These are phyloP conservation scores for Germaria angustata DNA, from an alignment of 2,888 invertebrate genomes.

Conservation along the genomic window DNA sequence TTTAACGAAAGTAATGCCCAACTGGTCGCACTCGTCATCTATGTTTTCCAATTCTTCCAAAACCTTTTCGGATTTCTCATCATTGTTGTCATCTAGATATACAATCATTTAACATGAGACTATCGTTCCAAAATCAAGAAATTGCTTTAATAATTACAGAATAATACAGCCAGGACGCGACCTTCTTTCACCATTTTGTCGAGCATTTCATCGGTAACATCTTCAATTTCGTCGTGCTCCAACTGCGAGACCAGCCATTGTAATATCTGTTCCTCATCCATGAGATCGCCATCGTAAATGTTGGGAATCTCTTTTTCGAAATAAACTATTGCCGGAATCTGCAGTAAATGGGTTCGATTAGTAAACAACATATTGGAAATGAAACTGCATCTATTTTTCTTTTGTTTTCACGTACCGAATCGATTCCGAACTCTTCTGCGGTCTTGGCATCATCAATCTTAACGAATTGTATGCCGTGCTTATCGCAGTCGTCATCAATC, in stretches of 20 bases:
- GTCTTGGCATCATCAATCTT: slow-evolving; percentile 93
- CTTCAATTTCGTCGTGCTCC: slow-evolving; percentile 96
- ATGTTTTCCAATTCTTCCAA: slow-evolving; percentile 95
- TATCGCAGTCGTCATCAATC: slow-evolving; percentile 96
- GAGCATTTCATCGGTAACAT: slow-evolving; percentile 96
- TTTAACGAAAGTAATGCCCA: slow-evolving; percentile 94
- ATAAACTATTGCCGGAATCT: slow-evolving; percentile 91
- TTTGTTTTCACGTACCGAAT: slow-evolving; percentile 81
- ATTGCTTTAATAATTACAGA: slow-evolving; percentile 84
- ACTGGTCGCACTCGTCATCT: slow-evolving; percentile 93
- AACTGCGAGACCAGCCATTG: slow-evolving; percentile 93
- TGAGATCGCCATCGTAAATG: slow-evolving; percentile 94
- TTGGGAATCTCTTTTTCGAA: slow-evolving; percentile 96
- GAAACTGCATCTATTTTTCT: background rate
- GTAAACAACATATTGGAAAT: slow-evolving; percentile 1
- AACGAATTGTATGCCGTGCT: slow-evolving; percentile 94
- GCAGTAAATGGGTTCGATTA: slow-evolving; percentile 50
- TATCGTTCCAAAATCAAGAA: background rate
- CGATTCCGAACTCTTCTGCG: slow-evolving; percentile 93
- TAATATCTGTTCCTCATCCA: slow-evolving; percentile 92
- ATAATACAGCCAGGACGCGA: slow-evolving; percentile 92
- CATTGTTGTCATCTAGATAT: slow-evolving; percentile 90
- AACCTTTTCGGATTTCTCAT: slow-evolving; percentile 91
- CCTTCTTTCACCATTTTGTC: slow-evolving; percentile 93
- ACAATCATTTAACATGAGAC: slow-evolving; percentile 66